phyloP scores from a whole-genome alignment of 2,888 invertebrate genomes.

The Choristoneura rosaceana region DNA sequence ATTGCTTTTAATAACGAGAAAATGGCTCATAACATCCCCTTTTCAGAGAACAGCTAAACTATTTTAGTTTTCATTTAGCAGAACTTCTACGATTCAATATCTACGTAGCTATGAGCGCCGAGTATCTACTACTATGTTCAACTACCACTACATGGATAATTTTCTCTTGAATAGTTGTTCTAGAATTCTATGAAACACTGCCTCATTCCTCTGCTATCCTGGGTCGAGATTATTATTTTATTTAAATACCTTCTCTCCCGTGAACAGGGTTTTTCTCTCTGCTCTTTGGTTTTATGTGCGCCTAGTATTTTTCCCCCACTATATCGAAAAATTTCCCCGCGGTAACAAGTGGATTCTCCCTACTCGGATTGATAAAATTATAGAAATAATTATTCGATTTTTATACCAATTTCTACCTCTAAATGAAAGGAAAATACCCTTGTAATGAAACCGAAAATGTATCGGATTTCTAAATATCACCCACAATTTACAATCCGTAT shows the following conservation, averaged over 20 bases:
- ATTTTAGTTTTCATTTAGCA: constrained; percentile 3
- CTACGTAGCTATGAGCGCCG: constrained; percentile 41
- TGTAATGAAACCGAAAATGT: too few relatives aligned
- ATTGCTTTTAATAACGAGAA: constrained; percentile 22
- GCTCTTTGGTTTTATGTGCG: constrained; percentile 51
- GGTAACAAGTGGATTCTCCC: constrained; percentile 34
- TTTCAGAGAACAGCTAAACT: constrained; percentile 15
- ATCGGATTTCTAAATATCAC: background rate
- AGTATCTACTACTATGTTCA: constrained; percentile 45
- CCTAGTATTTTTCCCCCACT: constrained; percentile 77
- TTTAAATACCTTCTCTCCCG: constrained; percentile 61
- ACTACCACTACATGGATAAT: constrained; percentile 43
- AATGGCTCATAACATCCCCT: background rate
- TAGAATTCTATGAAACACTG: constrained; percentile 53
- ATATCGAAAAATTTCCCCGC: constrained; percentile 73
- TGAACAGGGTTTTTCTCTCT: constrained; percentile 40
- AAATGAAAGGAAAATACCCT: too few relatives aligned
- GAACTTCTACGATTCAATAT: constrained; percentile 30
- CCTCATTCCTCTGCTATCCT: constrained; percentile 58
- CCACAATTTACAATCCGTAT: background rate
- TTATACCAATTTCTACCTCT: too few relatives aligned
- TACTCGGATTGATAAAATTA: constrained; percentile 10
- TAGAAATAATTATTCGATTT: background rate
- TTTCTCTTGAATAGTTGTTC: constrained; percentile 51
- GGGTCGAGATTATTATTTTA: constrained; percentile 71